Base-by-base conservation (phyloP, 2,888 invertebrate genomes). In the Unio delphinus region DNA sequence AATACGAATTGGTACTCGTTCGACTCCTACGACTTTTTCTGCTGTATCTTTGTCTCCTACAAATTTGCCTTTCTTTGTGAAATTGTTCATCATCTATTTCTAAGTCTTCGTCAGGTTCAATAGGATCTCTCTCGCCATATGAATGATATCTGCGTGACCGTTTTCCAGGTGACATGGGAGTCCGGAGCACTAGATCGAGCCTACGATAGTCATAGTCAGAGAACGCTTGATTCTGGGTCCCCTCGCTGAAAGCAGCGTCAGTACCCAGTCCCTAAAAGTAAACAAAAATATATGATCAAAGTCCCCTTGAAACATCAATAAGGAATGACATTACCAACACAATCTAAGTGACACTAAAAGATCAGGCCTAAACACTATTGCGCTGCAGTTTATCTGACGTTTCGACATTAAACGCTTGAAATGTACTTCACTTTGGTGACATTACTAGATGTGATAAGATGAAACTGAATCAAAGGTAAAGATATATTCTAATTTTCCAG, bases 71-170 rank as follows among this genome's bases (percentile, higher is more conserved):
- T 55, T 77, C 77, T 54, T 55, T 61, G n/a, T 74, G 69, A 60
- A 77, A 76, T 67, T 77, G 73, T 54, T 77, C 73, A 17, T 57
- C 65, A 55, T 73, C 74, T 20, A 74, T 74, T 26, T 69, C 67
- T 23, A 65, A 70, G 7, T 67, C 69, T 15, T 75, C 75, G 6
- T 68, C 64, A 26, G 68, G 70, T 17, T 68, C 63, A 8, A 58
- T 59, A 26, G 59, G 54, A 15, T 69, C 72, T 23, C 64, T 56
- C n/a, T 73, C 74, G 1, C 65, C 65, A 17, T 64, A 62, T n/a
- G 72, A 67, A 6, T 65, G 62, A 23, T 61, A 69, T 2, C 74
- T 61, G 1, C 76, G 68, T 23, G 65, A 65, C 34, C 60, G n/a
- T 23, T 54, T 45, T 11, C 11, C 11, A 45, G 45, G 45, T 3